phyloP scores from a whole-genome alignment of 2,113 vertebrate species.

The Platanista minor region DNA sequence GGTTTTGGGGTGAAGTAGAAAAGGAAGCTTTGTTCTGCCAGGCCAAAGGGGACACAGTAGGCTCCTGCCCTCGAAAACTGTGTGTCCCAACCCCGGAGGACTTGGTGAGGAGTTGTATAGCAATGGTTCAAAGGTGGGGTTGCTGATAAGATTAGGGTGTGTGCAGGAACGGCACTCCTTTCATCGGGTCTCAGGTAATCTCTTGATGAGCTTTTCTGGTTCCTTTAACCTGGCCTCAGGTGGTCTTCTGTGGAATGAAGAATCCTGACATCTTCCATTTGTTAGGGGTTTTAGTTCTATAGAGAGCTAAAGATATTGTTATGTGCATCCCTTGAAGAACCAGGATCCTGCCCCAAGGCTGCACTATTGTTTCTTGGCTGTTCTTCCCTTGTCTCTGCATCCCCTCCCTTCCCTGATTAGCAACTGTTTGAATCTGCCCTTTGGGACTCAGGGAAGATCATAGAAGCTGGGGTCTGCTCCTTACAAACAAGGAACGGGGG shows the following conservation, averaged over 20 bases:
- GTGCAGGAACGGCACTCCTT: background rate
- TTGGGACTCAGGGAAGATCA: background rate
- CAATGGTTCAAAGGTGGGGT: background rate
- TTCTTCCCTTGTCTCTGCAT: no score
- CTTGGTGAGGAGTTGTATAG: no score
- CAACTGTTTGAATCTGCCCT: background rate
- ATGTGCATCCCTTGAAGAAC: background rate
- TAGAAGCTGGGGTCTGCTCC: background rate
- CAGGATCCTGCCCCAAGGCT: background rate
- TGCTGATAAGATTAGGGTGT: background rate
- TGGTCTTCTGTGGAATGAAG: background rate
- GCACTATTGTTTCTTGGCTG: background rate
- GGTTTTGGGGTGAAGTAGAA: no score
- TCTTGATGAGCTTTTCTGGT: no score
- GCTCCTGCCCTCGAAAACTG: no score
- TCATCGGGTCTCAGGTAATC: background rate
- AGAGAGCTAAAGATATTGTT: background rate
- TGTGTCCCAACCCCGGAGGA: no score
- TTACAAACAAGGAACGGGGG: background rate
- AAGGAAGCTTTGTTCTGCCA: no score
- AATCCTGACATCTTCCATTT: background rate
- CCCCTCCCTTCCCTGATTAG: background rate
- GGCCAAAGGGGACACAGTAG: no score
- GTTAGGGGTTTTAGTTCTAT: background rate
- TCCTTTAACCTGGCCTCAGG: background rate